Conservation (phyloP, 2,888 invertebrate species). For the Patella ulyssiponensis region DNA sequence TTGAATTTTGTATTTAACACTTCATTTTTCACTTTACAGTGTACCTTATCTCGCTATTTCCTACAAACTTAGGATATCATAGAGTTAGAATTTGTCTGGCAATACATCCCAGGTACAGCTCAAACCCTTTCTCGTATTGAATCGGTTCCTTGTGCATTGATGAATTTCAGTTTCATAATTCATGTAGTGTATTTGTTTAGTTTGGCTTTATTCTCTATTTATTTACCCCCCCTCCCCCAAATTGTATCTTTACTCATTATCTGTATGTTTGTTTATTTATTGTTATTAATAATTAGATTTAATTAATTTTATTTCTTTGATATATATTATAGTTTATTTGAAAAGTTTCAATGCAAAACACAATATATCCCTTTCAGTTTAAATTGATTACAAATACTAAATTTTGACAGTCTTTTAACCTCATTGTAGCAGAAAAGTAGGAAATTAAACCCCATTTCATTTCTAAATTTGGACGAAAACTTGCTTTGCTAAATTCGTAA, state of each 20-base stretch:
- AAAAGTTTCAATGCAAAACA: neutral
- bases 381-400: too few relatives aligned
- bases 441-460: too few relatives aligned
- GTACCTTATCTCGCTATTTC: neutral
- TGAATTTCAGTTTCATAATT: too few relatives aligned
- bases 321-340: neutral
- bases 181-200: neutral
- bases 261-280: neutral
- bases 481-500: too few relatives aligned
- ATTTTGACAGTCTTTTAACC: too few relatives aligned
- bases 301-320: neutral
- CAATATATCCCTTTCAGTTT: neutral
- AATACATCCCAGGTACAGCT: neutral
- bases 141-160: neutral
- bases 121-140: neutral
- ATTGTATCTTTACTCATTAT: neutral
- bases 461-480: too few relatives aligned
- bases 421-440: too few relatives aligned
- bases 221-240: neutral
- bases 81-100: neutral
- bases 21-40: neutral
- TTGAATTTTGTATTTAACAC: neutral
- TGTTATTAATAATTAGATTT: neutral
- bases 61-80: neutral
- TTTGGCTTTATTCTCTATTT: slow-evolving; percentile 14